Percentiles rank a stretch among this genome's conserved stretches.
Evolutionary conservation across 92 coral and sea anemone species (phyloP).

Genomic region (Chrysogorgia sp.): DNA sequence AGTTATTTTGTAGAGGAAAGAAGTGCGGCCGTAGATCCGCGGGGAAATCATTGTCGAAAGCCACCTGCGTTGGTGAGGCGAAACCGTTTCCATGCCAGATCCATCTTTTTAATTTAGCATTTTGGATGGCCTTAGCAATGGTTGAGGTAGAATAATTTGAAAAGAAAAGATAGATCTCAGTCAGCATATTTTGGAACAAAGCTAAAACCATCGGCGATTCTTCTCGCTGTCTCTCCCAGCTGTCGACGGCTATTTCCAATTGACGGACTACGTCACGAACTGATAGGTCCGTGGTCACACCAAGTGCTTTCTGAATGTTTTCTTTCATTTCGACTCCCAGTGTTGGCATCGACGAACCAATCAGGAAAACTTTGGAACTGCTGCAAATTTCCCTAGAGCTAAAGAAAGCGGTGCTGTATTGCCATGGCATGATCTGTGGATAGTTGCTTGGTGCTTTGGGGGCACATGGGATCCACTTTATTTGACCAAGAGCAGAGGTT

Average conservation of each 20-base stretch:
- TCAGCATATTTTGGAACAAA: conserved; percentile 61
- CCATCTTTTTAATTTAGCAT: conserved; percentile 45
- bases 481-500: conserved; percentile 52
- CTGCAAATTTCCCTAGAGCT: conserved; percentile 56
- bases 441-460: conserved; percentile 51
- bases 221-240: conserved; percentile 58
- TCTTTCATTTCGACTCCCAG: conserved; percentile 58
- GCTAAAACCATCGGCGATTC: conserved; percentile 38
- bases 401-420: conserved; percentile 33
- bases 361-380: conserved; percentile 44
- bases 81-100: conserved; percentile 72
- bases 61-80: conserved; percentile 45
- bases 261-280: conserved; percentile 48
- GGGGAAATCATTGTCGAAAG: conserved; percentile 37
- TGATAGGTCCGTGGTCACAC: conserved; percentile 58
- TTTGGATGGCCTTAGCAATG: conserved; percentile 8
- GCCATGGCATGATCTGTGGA: conserved; percentile 71
- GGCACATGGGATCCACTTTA: conserved; percentile 61
- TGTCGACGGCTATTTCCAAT: conserved; percentile 57
- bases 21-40: conserved; percentile 60
- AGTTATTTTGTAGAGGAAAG: conserved; percentile 49
- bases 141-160: conserved; percentile 32
- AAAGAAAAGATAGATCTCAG: conserved; percentile 52
- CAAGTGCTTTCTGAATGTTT: conserved; percentile 62
- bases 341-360: conserved; percentile 67